These are phyloP conservation scores for Eulemur rubriventer DNA, from an alignment of 2,797 vertebrate genomes.

Conservation along the genomic window DNA sequence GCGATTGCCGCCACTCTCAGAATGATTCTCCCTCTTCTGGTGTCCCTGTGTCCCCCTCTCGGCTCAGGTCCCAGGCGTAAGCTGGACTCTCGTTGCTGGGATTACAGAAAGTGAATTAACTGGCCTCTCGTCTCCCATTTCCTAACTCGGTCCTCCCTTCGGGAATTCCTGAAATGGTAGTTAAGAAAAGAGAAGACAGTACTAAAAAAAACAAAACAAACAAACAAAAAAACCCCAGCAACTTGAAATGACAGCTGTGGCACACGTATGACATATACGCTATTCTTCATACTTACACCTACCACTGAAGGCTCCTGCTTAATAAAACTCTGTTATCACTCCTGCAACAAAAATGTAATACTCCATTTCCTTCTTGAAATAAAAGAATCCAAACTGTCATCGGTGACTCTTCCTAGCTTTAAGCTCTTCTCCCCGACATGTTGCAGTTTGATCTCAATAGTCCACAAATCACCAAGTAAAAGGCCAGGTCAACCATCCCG, in stretches of 20 bases:
- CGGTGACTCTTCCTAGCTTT: fast-evolving
- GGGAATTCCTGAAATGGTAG: not conserved
- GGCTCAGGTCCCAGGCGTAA: not conserved
- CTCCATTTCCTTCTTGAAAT: not conserved
- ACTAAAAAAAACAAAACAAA: too few species aligned
- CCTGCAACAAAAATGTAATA: fast-evolving
- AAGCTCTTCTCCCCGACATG: fast-evolving
- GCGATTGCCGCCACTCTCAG: fast-evolving
- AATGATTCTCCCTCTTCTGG: fast-evolving
- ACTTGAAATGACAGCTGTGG: not conserved
- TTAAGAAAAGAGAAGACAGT: fast-evolving
- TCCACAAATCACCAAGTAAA: fast-evolving
- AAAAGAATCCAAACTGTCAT: fast-evolving
- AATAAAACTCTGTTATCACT: fast-evolving
- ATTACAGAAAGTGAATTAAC: fast-evolving
- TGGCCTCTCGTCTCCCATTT: not conserved
- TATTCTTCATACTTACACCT: fast-evolving
- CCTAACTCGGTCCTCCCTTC: fast-evolving
- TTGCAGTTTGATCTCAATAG: too few species aligned
- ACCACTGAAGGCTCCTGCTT: fast-evolving
- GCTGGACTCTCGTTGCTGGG: fast-evolving
- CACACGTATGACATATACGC: fast-evolving
- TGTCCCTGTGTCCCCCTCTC: fast-evolving
- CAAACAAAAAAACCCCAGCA: too few species aligned
- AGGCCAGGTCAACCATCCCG: fast-evolving